Conservation (phyloP, 2,888 invertebrate species). For the Apodemia hepburni region DNA sequence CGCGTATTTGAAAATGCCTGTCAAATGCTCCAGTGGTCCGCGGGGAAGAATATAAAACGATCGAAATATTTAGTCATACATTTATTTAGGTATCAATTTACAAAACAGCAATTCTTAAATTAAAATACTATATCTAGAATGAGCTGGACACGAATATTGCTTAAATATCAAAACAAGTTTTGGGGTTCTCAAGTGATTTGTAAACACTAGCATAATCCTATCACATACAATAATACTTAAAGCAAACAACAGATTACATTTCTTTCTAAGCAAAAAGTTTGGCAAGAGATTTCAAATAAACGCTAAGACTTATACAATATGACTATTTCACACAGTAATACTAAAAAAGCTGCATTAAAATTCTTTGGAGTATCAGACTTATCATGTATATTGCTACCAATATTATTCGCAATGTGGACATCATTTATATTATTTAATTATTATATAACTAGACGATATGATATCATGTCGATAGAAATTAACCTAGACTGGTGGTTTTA, state of each 20-base stretch:
- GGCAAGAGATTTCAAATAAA: slow-evolving; percentile 21
- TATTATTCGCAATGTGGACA: slow-evolving; percentile 36
- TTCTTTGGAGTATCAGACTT: slow-evolving; percentile 61
- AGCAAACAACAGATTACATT: slow-evolving; percentile 18
- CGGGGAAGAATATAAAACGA: not conserved
- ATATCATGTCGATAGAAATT: slow-evolving; percentile 7
- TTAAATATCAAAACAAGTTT: slow-evolving; percentile 16
- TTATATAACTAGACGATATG: slow-evolving; percentile 7
- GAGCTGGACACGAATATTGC: slow-evolving; percentile 15
- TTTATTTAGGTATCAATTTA: slow-evolving; percentile 61
- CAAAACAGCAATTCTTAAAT: slow-evolving; percentile 40
- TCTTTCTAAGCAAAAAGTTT: slow-evolving; percentile 15
- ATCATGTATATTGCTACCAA: slow-evolving; percentile 42
- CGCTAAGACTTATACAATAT: not conserved
- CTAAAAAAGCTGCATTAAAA: slow-evolving; percentile 35
- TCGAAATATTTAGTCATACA: slow-evolving; percentile 41
- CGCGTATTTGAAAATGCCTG: too few relatives aligned
- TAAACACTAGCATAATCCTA: not conserved
- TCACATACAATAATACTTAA: slow-evolving; percentile 19
- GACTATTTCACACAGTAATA: slow-evolving; percentile 29
- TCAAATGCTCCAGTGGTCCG: too few relatives aligned
- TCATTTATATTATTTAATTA: slow-evolving; percentile 22
- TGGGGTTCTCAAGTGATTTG: slow-evolving; percentile 4
- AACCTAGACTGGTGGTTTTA: not conserved
- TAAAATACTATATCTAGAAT: slow-evolving; percentile 19